Conservation (phyloP, 2,888 invertebrate genomes). For the Machimus atricapillus region DNA sequence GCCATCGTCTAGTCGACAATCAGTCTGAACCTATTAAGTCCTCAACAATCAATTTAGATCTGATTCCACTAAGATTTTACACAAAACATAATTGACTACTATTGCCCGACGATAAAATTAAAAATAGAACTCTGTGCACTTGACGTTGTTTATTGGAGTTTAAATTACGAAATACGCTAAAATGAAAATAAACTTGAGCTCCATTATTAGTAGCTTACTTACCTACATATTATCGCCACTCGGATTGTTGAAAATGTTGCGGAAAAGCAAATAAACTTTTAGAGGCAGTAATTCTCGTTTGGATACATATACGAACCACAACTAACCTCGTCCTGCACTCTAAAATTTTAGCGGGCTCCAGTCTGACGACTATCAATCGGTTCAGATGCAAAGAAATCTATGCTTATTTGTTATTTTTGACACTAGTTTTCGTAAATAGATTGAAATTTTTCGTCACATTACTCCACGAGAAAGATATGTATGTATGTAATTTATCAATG, state of each 20-base stretch:
- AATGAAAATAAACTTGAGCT: conserved; percentile 1
- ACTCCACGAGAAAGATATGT: too few species aligned
- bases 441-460: too few species aligned
- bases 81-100: background rate
- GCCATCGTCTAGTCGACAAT: background rate
- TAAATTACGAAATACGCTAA: conserved; percentile 19
- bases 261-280: background rate
- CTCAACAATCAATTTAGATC: background rate
- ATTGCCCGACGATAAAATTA: background rate
- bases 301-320: background rate
- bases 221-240: background rate
- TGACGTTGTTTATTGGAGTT: background rate
- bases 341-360: background rate
- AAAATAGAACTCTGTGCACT: conserved; percentile 1
- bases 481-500: too few species aligned
- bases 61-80: background rate
- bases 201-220: background rate
- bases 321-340: background rate
- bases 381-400: background rate
- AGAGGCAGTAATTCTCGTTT: background rate
- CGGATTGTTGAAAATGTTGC: background rate
- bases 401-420: too few species aligned
- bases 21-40: background rate
- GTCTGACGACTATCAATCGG: background rate
- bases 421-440: too few species aligned